phyloP scores from a whole-genome alignment of 2,797 vertebrate genomes.

The Acanthopagrus latus region DNA sequence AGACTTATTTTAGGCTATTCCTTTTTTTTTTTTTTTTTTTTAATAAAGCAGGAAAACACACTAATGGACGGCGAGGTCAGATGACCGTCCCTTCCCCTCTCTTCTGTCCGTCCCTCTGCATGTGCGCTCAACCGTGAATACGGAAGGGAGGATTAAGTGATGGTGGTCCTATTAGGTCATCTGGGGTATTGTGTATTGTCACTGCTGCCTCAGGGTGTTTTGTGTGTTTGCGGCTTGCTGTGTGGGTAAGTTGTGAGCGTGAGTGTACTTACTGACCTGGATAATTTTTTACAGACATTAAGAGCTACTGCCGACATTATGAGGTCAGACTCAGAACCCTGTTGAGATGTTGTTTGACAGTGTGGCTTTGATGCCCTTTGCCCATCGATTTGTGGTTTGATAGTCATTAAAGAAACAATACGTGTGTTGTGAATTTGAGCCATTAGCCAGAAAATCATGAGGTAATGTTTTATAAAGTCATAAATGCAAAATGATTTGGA shows the following conservation, averaged over 20 bases:
- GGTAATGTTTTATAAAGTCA: neutral
- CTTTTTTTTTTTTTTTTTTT: conserved; percentile 40
- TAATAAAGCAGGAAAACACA: conserved; percentile 52
- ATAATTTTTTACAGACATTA: conserved; percentile 78
- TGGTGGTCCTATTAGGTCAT: conserved; percentile 81
- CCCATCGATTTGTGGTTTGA: conserved; percentile 17
- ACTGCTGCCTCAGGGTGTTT: conserved; percentile 69
- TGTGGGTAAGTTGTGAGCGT: conserved; percentile 48
- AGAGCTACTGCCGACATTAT: conserved; percentile 64
- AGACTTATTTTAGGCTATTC: conserved; percentile 42
- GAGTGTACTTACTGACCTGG: conserved; percentile 79
- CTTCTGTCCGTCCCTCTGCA: conserved; percentile 22
- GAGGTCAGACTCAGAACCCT: conserved; percentile 64
- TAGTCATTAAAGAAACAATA: neutral
- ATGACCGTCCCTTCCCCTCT: conserved; percentile 48
- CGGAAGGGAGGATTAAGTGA: conserved; percentile 73
- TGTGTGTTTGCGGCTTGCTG: conserved; percentile 34
- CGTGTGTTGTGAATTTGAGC: neutral
- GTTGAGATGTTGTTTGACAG: conserved; percentile 41
- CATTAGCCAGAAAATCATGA: neutral
- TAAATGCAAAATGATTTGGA: neutral
- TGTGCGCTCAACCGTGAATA: conserved; percentile 54
- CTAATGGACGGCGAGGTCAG: conserved; percentile 73
- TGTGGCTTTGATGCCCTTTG: conserved; percentile 10
- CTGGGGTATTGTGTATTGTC: conserved; percentile 76